Evolutionary conservation across 2,888 invertebrate species (phyloP).

Genomic region (Clepsis dumicolana): DNA sequence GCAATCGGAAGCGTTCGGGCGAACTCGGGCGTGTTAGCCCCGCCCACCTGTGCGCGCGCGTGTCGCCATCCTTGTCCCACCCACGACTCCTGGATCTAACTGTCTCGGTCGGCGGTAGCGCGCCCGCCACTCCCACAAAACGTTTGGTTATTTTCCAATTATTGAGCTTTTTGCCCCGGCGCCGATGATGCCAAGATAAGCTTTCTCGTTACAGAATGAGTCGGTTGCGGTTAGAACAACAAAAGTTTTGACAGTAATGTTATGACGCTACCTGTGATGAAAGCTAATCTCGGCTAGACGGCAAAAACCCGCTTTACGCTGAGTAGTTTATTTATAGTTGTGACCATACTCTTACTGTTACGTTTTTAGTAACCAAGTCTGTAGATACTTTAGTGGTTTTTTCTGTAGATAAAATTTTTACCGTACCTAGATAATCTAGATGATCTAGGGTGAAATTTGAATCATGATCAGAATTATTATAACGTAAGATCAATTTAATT

Average conservation of each 20-base stretch:
- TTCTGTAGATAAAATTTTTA: no score
- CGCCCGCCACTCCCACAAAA: conserved; percentile 72
- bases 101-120: conserved; percentile 59
- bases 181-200: conserved; percentile 78
- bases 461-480: no score
- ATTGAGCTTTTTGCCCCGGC: conserved; percentile 77
- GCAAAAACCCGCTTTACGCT: conserved; percentile 12
- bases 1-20: conserved; percentile 70
- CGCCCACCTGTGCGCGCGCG: conserved; percentile 69
- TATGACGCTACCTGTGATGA: conserved; percentile 40
- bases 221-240: conserved; percentile 50
- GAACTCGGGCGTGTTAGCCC: conserved; percentile 65
- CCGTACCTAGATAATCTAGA: no score
- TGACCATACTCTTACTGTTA: conserved; percentile 8
- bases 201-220: conserved; percentile 63
- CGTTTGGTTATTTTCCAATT: conserved; percentile 81
- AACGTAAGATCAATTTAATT: no score
- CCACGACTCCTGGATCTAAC: conserved; percentile 50
- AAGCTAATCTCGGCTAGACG: conserved; percentile 32
- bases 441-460: no score
- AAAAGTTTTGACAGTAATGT: conserved; percentile 56
- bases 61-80: conserved; percentile 61
- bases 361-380: background rate
- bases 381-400: background rate
- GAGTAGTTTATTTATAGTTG: conserved; percentile 22